Evolutionary conservation across 2,113 vertebrate species (phyloP), one percentile per base, ranked within the genome.

Genomic region (Eclectus roratus): DNA sequence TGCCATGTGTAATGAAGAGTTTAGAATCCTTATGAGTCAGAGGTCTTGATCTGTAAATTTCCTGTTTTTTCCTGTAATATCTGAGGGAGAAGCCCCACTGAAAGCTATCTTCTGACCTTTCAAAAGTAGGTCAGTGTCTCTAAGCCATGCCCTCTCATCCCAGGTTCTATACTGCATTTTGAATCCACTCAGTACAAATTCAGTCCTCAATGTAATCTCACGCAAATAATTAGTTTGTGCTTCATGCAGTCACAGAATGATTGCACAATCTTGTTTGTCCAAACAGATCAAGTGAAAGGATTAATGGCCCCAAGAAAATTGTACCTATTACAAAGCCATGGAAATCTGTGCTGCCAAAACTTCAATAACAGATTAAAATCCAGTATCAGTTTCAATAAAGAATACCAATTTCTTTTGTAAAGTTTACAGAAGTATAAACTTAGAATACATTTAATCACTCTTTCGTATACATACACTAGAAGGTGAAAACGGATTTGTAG

Each of bases 131-230:
- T 92, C 88, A 61, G 49, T 11, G 63, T 63, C 35, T 73, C 47
- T 68, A 78, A 20, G 83, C 15, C 13, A 74, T 52, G 13, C 13
- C 47, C 44, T 29, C n/a, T 78, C 43, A 90, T 50, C 23, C 23
- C 17, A 2, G 19, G 6, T 60, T 88, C 88, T 81, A 84, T 50
- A 53, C 3, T 39, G 27, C n/a, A 53, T 76, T 93, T 84, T 90
- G 79, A 88, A 94, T 91, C 41, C 80, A 82, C 33, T 60, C 58
- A 87, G 72, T 73, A 84, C 56, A 87, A 93, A 92, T 49, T 84
- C 6, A 78, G 15, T 49, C 15, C 68, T 71, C 50, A 27, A 11
- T 10, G 27, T 81, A 94, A 89, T 92, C 44, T 69, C 29, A 39
- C 84, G 19, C 39, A 94, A 72, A 74, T 41, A 74, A 81, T 85